These are phyloP conservation scores for Tetragnatha montana DNA, from an alignment of 2,888 invertebrate genomes.

Conservation along the genomic window DNA sequence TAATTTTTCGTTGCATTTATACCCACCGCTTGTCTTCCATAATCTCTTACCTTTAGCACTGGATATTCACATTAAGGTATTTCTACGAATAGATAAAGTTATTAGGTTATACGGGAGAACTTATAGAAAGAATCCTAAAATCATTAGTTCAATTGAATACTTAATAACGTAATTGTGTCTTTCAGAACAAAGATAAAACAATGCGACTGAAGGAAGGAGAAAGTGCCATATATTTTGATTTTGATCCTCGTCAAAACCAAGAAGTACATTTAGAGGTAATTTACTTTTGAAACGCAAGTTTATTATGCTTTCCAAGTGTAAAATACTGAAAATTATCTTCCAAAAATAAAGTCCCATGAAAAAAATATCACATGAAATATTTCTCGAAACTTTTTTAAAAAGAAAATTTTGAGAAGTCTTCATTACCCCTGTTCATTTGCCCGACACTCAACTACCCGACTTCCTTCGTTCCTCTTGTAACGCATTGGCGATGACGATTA, in stretches of 20 bases:
- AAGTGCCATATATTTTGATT: slow-evolving; percentile 82
- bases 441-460: too few relatives aligned
- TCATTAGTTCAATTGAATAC: too few relatives aligned
- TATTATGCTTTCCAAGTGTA: neutral
- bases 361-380: too few relatives aligned
- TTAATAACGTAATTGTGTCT: neutral
- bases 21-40: slow-evolving; percentile 85
- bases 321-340: neutral
- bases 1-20: slow-evolving; percentile 83
- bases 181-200: slow-evolving; percentile 57
- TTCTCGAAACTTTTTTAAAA: too few relatives aligned
- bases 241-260: slow-evolving; percentile 80
- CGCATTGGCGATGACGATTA: too few relatives aligned
- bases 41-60: slow-evolving; percentile 86
- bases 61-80: slow-evolving; percentile 78
- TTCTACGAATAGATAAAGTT: neutral
- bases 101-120: too few relatives aligned
- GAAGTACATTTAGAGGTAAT: slow-evolving; percentile 75
- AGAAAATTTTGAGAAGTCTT: too few relatives aligned
- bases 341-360: too few relatives aligned
- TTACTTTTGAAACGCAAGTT: neutral
- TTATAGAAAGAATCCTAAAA: too few relatives aligned
- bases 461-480: too few relatives aligned
- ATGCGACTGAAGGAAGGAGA: slow-evolving; percentile 78
- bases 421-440: too few relatives aligned